Evolutionary conservation across 2,113 vertebrate species (phyloP).

Genomic region (Phalacrocorax aristotelis): DNA sequence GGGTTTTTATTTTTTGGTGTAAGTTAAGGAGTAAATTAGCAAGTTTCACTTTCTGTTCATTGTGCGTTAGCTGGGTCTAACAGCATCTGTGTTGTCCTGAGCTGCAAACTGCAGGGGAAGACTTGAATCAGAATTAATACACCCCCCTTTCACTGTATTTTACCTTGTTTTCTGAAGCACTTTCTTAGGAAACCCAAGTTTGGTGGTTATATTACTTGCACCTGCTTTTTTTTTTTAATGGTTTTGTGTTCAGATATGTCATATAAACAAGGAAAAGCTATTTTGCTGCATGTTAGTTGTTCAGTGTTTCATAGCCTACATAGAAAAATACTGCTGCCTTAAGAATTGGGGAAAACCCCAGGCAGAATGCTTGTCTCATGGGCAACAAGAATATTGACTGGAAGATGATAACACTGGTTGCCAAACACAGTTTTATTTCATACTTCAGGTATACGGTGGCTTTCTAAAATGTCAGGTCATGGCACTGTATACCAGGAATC

Average conservation of each 20-base stretch:
- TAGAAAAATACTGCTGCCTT: not conserved
- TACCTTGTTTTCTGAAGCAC: not conserved
- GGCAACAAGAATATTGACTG: not conserved
- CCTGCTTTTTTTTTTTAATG: not conserved
- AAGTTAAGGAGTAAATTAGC: not conserved
- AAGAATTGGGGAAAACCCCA: not conserved
- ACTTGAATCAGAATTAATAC: fast-evolving
- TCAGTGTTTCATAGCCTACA: not conserved
- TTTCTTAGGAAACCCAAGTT: not conserved
- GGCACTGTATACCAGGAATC: not conserved
- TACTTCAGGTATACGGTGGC: not conserved
- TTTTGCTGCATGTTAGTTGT: not conserved
- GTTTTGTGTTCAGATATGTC: not conserved
- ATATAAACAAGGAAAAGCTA: not conserved
- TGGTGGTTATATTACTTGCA: not conserved
- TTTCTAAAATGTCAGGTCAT: not conserved
- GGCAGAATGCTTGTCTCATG: not conserved
- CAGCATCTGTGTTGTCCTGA: not conserved
- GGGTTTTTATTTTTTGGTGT: too few species aligned
- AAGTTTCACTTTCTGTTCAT: constrained; percentile 41
- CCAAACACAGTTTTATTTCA: not conserved
- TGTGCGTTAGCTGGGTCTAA: not conserved
- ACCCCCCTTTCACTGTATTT: not conserved
- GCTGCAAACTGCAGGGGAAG: not conserved
- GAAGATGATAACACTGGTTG: not conserved